phyloP scores from a whole-genome alignment of 1,140 invertebrate species.

The Ladona fulva region DNA sequence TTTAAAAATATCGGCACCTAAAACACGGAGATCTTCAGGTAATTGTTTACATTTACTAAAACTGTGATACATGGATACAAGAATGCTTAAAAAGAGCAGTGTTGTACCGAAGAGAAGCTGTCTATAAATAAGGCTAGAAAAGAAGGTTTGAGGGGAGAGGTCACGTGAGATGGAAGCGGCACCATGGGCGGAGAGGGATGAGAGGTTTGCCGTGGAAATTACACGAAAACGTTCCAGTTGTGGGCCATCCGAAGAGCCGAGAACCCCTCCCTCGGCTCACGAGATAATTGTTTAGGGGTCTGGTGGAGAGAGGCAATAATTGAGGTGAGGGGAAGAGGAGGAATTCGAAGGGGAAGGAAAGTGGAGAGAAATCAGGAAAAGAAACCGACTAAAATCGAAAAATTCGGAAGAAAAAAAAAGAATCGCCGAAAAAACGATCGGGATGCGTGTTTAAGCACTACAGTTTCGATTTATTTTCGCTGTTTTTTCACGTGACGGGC shows the following conservation, averaged over 20 bases:
- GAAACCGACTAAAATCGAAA: background rate
- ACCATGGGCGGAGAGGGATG: background rate
- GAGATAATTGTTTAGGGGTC: background rate
- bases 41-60: too few species aligned
- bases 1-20: too few species aligned
- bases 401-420: background rate
- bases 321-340: background rate
- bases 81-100: too few species aligned
- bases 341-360: background rate
- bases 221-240: conserved; percentile 8
- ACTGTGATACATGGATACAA: too few species aligned
- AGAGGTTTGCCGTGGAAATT: background rate
- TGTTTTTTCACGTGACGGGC: too few species aligned
- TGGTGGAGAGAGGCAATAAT: background rate
- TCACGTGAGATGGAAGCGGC: background rate
- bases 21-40: too few species aligned
- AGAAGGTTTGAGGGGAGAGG: background rate
- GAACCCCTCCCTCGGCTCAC: background rate
- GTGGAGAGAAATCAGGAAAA: background rate
- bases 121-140: too few species aligned
- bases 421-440: too few species aligned
- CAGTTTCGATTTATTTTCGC: too few species aligned
- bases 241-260: background rate
- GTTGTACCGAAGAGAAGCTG: too few species aligned
- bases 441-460: too few species aligned